These are phyloP conservation scores for Ephestia elutella DNA, from an alignment of 1,140 invertebrate genomes.

Conservation along the genomic window DNA sequence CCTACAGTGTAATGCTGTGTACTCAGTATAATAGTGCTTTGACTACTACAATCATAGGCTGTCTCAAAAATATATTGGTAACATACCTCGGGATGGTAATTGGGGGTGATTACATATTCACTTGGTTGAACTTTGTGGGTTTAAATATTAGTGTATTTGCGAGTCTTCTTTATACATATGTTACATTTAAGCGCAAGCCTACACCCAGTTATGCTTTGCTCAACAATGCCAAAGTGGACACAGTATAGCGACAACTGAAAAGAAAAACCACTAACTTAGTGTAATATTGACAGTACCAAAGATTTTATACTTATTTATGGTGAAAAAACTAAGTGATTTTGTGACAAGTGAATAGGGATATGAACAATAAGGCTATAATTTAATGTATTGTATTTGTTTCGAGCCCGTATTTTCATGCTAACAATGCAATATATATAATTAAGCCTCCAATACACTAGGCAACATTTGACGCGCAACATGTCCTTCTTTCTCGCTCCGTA, in stretches of 20 bases:
- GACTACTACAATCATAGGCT: conserved; percentile 98
- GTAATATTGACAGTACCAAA: conserved; percentile 48
- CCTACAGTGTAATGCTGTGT: conserved; percentile 96
- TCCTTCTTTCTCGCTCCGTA: no score
- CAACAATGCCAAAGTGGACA: conserved; percentile 54
- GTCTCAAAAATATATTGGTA: conserved; percentile 94
- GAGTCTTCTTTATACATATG: conserved; percentile 62
- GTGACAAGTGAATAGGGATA: not conserved
- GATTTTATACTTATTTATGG: conserved; percentile 24
- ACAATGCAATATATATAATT: no score
- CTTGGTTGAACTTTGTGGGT: conserved; percentile 94
- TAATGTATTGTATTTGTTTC: no score
- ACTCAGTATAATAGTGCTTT: conserved; percentile 97
- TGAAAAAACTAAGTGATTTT: not conserved
- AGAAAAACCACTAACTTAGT: conserved; percentile 28
- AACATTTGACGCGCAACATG: no score
- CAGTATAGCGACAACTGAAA: conserved; percentile 39
- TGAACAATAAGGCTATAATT: no score
- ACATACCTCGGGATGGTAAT: conserved; percentile 97
- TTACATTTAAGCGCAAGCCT: conserved; percentile 61
- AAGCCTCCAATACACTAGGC: no score
- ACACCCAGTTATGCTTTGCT: conserved; percentile 37
- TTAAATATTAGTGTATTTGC: conserved; percentile 68
- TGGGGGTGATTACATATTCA: conserved; percentile 97
- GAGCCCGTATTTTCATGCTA: no score